phyloP scores from a whole-genome alignment of 2,113 vertebrate genomes.

The Pelmatolapia mariae region DNA sequence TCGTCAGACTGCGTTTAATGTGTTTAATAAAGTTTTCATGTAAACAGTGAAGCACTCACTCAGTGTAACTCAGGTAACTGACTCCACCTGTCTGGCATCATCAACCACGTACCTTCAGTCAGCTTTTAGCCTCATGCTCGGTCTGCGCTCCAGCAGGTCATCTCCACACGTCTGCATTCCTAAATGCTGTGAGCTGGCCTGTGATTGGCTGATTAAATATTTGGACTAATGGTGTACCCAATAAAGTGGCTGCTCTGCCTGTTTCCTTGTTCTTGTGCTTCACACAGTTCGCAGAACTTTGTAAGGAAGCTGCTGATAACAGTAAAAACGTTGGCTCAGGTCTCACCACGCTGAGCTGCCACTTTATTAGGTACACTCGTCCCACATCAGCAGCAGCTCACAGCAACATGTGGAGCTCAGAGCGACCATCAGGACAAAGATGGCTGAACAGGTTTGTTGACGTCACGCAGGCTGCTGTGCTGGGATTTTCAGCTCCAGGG shows the following conservation, averaged over 20 bases:
- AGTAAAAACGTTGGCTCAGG: background rate
- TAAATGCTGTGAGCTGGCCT: background rate
- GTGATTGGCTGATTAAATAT: background rate
- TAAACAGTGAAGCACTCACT: background rate
- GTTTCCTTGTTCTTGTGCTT: background rate
- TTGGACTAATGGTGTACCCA: background rate
- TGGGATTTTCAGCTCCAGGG: background rate
- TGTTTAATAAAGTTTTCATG: background rate
- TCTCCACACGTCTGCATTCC: background rate
- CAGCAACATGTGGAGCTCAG: background rate
- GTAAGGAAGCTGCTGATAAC: background rate
- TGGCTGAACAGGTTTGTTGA: background rate
- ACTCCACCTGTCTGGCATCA: background rate
- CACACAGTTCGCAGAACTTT: background rate
- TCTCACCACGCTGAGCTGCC: background rate
- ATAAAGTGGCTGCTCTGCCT: background rate
- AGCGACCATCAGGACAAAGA: background rate
- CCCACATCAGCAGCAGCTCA: background rate
- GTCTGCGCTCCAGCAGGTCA: background rate
- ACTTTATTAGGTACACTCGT: background rate
- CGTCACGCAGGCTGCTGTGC: background rate
- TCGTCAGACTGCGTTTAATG: background rate
- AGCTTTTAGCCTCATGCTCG: background rate
- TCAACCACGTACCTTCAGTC: background rate
- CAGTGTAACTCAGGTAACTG: background rate